Percentiles rank a stretch among this genome's conserved stretches.
phyloP scores from a whole-genome alignment of 2,113 vertebrate genomes.

The Xiphophorus couchianus region DNA sequence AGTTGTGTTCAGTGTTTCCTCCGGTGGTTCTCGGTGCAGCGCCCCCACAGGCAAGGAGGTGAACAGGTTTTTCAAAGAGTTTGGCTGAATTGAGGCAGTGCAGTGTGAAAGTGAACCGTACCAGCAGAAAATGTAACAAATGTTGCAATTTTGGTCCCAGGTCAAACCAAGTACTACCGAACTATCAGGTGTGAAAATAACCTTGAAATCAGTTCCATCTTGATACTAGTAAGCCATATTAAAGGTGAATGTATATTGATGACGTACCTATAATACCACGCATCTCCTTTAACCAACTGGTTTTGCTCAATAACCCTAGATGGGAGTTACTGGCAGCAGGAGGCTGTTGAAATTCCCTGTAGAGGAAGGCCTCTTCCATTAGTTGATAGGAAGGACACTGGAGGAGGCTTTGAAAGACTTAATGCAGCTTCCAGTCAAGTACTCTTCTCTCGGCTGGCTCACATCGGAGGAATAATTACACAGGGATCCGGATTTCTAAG shows the following conservation, averaged over 20 bases:
- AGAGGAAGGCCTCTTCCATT: conserved; percentile 31
- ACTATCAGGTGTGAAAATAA: too few relatives aligned
- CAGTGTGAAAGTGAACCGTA: too few relatives aligned
- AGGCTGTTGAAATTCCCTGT: conserved; percentile 32
- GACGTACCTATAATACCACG: neutral
- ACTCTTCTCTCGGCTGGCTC: conserved; percentile 61
- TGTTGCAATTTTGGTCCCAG: too few relatives aligned
- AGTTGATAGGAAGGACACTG: conserved; percentile 39
- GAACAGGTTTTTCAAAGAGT: too few relatives aligned
- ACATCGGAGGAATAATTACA: conserved; percentile 67
- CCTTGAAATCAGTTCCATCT: neutral
- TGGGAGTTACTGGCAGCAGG: neutral
- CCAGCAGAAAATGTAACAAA: too few relatives aligned
- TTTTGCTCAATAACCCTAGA: conserved; percentile 6
- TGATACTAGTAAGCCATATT: neutral
- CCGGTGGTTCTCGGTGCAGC: too few relatives aligned
- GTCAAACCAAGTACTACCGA: too few relatives aligned
- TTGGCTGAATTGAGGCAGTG: too few relatives aligned
- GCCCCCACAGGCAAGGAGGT: too few relatives aligned
- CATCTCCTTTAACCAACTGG: conserved; percentile 16
- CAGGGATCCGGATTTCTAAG: conserved; percentile 44
- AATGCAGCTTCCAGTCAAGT: conserved; percentile 62
- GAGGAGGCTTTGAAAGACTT: conserved; percentile 57
- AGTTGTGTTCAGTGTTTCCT: too few relatives aligned
- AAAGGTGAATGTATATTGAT: neutral